These are phyloP conservation scores for Beroe forskalii DNA, from an alignment of 37 sponge, comb jelly and placozoan species.

Conservation along the genomic window DNA sequence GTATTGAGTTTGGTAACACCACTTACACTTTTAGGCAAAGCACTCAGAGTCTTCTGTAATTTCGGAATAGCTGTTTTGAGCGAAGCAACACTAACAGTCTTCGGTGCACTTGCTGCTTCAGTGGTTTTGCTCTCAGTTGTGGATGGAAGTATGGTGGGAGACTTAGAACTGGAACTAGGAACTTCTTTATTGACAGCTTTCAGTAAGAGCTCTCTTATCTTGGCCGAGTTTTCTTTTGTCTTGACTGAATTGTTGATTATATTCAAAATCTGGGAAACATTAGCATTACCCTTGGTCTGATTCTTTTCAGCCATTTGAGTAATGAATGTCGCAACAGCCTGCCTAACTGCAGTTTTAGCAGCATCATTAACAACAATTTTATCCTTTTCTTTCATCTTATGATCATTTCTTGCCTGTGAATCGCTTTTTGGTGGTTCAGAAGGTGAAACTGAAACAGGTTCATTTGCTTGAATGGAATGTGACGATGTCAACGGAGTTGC, in stretches of 20 bases:
- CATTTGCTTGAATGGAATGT: background rate
- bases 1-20: background rate
- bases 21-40: background rate
- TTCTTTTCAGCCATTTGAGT: constrained; percentile 59
- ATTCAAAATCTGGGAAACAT: constrained; percentile 36
- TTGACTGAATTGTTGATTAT: constrained; percentile 53
- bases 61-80: background rate
- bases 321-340: constrained; percentile 51
- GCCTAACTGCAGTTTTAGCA: constrained; percentile 43
- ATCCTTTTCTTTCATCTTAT: background rate
- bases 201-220: constrained; percentile 35
- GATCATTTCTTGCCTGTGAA: background rate
- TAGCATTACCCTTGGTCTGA: background rate
- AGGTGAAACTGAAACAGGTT: background rate
- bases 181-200: constrained; percentile 21
- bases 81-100: background rate
- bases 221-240: constrained; percentile 29
- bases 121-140: background rate
- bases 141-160: background rate
- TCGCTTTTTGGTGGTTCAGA: background rate
- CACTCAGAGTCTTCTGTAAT: background rate
- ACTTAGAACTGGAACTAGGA: background rate
- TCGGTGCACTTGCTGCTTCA: background rate
- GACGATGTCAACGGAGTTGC: background rate
- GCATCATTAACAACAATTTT: constrained; percentile 44